Conservation (phyloP, 1,140 invertebrate species). For the Diorhabda elongata region DNA sequence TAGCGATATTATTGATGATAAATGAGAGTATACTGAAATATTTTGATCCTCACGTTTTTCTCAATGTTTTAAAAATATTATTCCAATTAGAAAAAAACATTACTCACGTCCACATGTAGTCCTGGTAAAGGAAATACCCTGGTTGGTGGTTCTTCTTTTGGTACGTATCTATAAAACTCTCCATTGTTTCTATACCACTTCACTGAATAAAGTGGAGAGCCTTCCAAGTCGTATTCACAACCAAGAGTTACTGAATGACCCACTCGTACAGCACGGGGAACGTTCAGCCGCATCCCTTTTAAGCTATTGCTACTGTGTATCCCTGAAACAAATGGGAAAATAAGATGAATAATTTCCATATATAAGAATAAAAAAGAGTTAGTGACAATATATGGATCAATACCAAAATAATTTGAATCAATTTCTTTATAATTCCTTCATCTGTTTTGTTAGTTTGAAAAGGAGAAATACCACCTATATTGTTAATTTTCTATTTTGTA, state of each 20-base stretch:
- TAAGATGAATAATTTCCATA: background rate
- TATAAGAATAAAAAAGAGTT: background rate
- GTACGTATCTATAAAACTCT: conserved; percentile 68
- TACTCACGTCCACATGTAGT: conserved; percentile 72
- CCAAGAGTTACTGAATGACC: conserved; percentile 66
- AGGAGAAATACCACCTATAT: too few species aligned
- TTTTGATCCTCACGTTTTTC: too few species aligned
- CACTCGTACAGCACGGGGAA: conserved; percentile 65
- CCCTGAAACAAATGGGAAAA: conserved; percentile 28
- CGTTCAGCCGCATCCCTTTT: conserved; percentile 59
- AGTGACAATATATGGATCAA: background rate
- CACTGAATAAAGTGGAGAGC: conserved; percentile 73
- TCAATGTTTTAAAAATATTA: background rate
- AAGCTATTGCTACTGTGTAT: conserved; percentile 34
- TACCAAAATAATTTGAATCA: background rate
- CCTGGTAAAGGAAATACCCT: conserved; percentile 66
- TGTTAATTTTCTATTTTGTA: too few species aligned
- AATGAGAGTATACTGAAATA: too few species aligned
- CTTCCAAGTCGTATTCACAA: conserved; percentile 75
- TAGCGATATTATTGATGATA: too few species aligned
- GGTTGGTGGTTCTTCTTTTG: conserved; percentile 64
- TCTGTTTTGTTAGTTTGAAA: too few species aligned
- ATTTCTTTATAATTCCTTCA: too few species aligned
- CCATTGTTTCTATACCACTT: conserved; percentile 77
- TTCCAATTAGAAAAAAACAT: conserved; percentile 8